Evolutionary conservation across 1,140 invertebrate species (phyloP), one percentile per base, ranked within the genome.

Genomic region (Amphibalanus amphitrite): DNA sequence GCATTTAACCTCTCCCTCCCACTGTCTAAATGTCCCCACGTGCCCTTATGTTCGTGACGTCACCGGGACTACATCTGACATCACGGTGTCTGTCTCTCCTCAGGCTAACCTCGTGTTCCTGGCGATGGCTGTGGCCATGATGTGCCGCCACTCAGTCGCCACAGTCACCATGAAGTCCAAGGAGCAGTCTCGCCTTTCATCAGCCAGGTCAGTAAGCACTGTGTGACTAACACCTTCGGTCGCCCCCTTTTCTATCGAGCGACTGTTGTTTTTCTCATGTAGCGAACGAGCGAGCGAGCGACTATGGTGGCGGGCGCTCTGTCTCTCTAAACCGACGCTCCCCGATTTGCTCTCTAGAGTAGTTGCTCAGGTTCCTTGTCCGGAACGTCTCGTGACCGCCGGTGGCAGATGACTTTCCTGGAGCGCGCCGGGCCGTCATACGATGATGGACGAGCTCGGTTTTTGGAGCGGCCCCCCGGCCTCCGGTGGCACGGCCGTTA

Each of bases 81-180:
- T n/a, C n/a, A n/a, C n/a, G n/a, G n/a, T 38, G 4, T 38, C 33
- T 15, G 47, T 59, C 47, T 20, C 1, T 23, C 47, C 47, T 8
- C 82, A 92, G 90, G 86, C 90, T 20, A 95, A 94, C 81, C 84
- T 91, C 78, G 85, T 93, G 71, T 93, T 93, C 81, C 82, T 95
- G 75, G 85, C 86, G 75, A 89, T 95, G 85, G 91, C 93, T 30
- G 88, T 94, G 74, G 90, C 90, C 81, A 90, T 90, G 85, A 93
- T 95, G 89, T 93, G 91, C 79, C 86, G 86, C 67, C 91, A 93
- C 80, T 86, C 90, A 8, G 90, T 87, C 75, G 86, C 89, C 33
- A 83, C 85, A 8, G 82, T 85, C 28, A 87, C 88, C 3, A 87
- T 91, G 80, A 90, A 90, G 79, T 86, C 86, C 71, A 90, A 90